These are phyloP conservation scores for Aphelenchoides fujianensis DNA, from an alignment of 1,140 invertebrate species.

Conservation along the genomic window DNA sequence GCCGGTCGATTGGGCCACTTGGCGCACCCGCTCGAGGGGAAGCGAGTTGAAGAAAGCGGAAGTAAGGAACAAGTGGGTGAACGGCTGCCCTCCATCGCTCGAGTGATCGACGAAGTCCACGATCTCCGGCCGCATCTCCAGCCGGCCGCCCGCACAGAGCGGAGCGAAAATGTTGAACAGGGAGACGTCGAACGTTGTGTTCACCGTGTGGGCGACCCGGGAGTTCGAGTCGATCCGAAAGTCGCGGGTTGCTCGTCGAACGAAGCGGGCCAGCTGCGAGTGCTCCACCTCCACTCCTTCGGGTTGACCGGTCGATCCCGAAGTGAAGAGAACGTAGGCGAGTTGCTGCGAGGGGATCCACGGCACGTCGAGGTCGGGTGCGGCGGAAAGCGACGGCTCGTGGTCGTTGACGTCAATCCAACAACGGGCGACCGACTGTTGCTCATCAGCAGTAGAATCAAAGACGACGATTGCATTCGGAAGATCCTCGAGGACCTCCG, in stretches of 20 bases:
- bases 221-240: slow-evolving; percentile 20
- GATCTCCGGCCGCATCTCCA: slow-evolving; percentile 16
- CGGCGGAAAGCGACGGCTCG: too few species aligned
- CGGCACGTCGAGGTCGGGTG: too few species aligned
- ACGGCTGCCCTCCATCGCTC: not conserved
- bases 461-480: not conserved
- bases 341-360: slow-evolving; percentile 19
- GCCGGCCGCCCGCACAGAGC: slow-evolving; percentile 31
- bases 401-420: not conserved
- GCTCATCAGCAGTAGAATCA: too few species aligned
- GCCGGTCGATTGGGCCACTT: slow-evolving; percentile 29
- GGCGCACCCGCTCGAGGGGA: not conserved
- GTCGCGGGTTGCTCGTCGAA: slow-evolving; percentile 10
- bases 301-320: slow-evolving; percentile 52
- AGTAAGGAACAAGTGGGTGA: slow-evolving; percentile 45
- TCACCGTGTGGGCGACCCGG: slow-evolving; percentile 44
- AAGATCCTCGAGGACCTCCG: slow-evolving; percentile 24
- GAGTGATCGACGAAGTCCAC: not conserved
- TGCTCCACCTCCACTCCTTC: slow-evolving; percentile 46
- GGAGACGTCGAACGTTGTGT: slow-evolving; percentile 48
- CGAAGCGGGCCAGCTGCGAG: slow-evolving; percentile 12
- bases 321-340: slow-evolving; percentile 50
- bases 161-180: slow-evolving; percentile 50
- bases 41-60: slow-evolving; percentile 54
- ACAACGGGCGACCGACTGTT: not conserved